These are phyloP conservation scores for Aphelinus atriplicis DNA, from an alignment of 1,140 invertebrate species.

Conservation along the genomic window DNA sequence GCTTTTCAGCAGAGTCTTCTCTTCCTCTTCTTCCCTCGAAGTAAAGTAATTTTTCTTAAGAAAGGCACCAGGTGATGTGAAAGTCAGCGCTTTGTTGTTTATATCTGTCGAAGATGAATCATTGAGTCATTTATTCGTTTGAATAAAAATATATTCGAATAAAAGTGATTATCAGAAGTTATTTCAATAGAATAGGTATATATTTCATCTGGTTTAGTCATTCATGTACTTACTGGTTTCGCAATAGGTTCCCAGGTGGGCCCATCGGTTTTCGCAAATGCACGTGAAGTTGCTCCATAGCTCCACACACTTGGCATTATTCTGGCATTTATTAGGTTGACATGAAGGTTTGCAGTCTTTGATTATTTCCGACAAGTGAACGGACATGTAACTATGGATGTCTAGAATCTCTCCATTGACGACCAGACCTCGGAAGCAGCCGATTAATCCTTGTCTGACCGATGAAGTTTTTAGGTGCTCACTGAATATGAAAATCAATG, in stretches of 20 bases:
- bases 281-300: conserved; percentile 92
- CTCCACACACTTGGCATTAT: conserved; percentile 90
- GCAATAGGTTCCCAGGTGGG: conserved; percentile 87
- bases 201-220: background rate
- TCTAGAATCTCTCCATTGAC: conserved; percentile 91
- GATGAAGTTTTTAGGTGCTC: conserved; percentile 82
- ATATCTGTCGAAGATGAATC: conserved; percentile 73
- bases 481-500: conserved; percentile 61
- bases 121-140: background rate
- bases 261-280: conserved; percentile 89
- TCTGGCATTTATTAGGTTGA: conserved; percentile 92
- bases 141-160: background rate
- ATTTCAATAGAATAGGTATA: background rate
- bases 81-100: conserved; percentile 89
- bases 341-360: conserved; percentile 93
- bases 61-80: conserved; percentile 81
- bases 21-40: conserved; percentile 71
- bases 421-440: conserved; percentile 90
- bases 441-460: conserved; percentile 87
- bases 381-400: conserved; percentile 93
- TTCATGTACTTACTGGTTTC: conserved; percentile 80
- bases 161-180: background rate
- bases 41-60: conserved; percentile 81
- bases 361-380: conserved; percentile 88
- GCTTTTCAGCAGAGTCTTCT: conserved; percentile 71